These are phyloP conservation scores for Habropoda laboriosa DNA, from an alignment of 1,140 invertebrate genomes.

Conservation along the genomic window DNA sequence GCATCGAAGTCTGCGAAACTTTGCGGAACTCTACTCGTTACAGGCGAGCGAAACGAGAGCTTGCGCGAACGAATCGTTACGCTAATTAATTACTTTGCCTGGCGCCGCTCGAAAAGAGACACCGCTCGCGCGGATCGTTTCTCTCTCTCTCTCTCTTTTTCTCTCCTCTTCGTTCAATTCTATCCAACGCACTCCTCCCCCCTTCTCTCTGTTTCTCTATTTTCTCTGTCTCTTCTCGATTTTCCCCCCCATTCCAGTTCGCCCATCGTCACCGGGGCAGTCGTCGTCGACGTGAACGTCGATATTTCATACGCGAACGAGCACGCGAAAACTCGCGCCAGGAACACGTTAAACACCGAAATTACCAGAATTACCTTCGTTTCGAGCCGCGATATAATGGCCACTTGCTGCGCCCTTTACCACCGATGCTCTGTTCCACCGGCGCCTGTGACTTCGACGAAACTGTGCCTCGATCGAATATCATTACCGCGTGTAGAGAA, in stretches of 20 bases:
- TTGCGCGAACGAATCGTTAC: constrained; percentile 74
- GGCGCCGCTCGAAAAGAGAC: constrained; percentile 51
- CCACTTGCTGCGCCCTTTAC: constrained; percentile 21
- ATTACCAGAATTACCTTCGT: constrained; percentile 19
- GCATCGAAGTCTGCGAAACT: constrained; percentile 63
- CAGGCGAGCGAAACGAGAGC: constrained; percentile 61
- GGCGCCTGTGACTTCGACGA: constrained; percentile 2
- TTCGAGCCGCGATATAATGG: constrained; percentile 15
- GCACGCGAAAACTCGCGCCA: not conserved
- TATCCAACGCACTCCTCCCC: not conserved
- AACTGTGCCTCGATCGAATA: not conserved
- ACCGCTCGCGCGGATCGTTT: constrained; percentile 36
- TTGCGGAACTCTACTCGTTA: constrained; percentile 71
- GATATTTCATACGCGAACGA: not conserved
- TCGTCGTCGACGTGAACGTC: not conserved
- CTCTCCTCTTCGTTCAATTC: not conserved
- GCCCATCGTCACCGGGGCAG: not conserved
- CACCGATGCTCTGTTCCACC: not conserved
- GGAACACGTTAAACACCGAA: constrained; percentile 23
- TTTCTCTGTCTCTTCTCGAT: too few species aligned
- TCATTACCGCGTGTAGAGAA: too few species aligned
- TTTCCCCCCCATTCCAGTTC: not conserved
- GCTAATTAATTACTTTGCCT: constrained; percentile 75
- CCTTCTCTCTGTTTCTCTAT: not conserved
- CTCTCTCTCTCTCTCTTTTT: too few species aligned